Conservation (phyloP, 2,797 vertebrate genomes). For the Cynodonichthys magdalenae region DNA sequence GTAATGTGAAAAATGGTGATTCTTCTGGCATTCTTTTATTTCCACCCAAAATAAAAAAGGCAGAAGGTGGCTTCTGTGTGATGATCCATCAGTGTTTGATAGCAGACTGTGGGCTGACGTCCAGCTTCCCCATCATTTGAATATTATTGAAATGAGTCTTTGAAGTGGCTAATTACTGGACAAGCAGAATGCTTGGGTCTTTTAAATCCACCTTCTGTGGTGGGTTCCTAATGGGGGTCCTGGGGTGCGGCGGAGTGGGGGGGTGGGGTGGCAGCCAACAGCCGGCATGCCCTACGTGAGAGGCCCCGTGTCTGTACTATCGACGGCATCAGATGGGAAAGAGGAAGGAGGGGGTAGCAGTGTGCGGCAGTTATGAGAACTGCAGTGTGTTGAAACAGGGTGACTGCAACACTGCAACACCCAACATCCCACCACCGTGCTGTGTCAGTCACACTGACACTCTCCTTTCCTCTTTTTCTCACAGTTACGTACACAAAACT, state of each 20-base stretch:
- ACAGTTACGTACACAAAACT: slow-evolving; percentile 28
- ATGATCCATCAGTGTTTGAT: slow-evolving; percentile 26
- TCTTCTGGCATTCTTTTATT: neutral
- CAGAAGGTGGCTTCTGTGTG: slow-evolving; percentile 33
- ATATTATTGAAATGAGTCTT: slow-evolving; percentile 72
- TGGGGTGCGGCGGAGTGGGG: slow-evolving; percentile 31
- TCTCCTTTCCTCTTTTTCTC: slow-evolving; percentile 65
- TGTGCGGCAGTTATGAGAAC: slow-evolving; percentile 74
- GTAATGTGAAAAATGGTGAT: slow-evolving; percentile 13
- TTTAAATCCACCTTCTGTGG: slow-evolving; percentile 75
- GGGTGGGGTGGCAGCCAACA: slow-evolving; percentile 51
- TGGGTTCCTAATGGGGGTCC: slow-evolving; percentile 59
- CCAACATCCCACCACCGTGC: slow-evolving; percentile 53
- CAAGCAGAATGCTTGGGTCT: slow-evolving; percentile 48
- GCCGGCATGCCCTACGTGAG: slow-evolving; percentile 77
- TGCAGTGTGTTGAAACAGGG: slow-evolving; percentile 78
- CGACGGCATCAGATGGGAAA: slow-evolving; percentile 69
- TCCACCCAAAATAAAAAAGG: slow-evolving; percentile 15
- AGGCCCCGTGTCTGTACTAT: slow-evolving; percentile 76
- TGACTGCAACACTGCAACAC: slow-evolving; percentile 64
- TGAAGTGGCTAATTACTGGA: slow-evolving; percentile 73
- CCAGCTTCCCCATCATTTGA: slow-evolving; percentile 62
- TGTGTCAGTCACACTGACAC: slow-evolving; percentile 40
- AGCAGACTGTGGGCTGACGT: slow-evolving; percentile 45
- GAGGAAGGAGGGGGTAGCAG: slow-evolving; percentile 45